These are phyloP conservation scores for Xylota segnis DNA, from an alignment of 2,888 invertebrate species.

Conservation along the genomic window DNA sequence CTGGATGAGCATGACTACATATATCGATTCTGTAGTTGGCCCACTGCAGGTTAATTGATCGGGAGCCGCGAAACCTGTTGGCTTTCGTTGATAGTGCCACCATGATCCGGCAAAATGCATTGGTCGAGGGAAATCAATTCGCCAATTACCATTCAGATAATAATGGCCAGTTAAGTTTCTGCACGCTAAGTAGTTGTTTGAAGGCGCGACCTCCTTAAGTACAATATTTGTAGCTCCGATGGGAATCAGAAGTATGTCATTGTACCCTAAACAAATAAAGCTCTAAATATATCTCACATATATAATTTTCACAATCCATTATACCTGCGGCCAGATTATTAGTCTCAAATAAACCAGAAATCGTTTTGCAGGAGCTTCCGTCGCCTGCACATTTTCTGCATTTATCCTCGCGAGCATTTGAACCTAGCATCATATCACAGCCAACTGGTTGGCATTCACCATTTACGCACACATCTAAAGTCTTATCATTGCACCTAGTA, in stretches of 20 bases:
- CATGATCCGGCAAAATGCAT: slow-evolving; percentile 92
- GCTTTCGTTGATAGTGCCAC: slow-evolving; percentile 95
- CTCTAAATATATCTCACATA: not conserved
- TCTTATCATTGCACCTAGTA: slow-evolving; percentile 92
- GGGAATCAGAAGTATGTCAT: slow-evolving; percentile 95
- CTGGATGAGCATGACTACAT: slow-evolving; percentile 93
- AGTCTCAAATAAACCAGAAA: slow-evolving; percentile 89
- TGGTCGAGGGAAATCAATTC: slow-evolving; percentile 94
- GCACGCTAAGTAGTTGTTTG: slow-evolving; percentile 96
- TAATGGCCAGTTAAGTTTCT: slow-evolving; percentile 93
- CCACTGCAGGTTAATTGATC: slow-evolving; percentile 94
- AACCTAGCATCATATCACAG: slow-evolving; percentile 97
- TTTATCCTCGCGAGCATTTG: slow-evolving; percentile 93
- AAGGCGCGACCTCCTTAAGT: slow-evolving; percentile 91
- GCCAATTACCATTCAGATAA: slow-evolving; percentile 97
- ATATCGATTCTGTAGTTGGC: slow-evolving; percentile 95
- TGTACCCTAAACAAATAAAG: slow-evolving; percentile 89
- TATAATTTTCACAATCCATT: not conserved
- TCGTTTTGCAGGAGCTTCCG: slow-evolving; percentile 93
- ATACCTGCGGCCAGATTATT: slow-evolving; percentile 90
- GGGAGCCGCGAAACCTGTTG: slow-evolving; percentile 92
- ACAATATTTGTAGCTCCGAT: slow-evolving; percentile 96
- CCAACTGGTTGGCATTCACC: slow-evolving; percentile 97
- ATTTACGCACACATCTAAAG: slow-evolving; percentile 96
- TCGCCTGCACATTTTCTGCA: slow-evolving; percentile 97